Evolutionary conservation across 2,797 vertebrate genomes (phyloP).

Genomic region (Neosalanx taihuensis): DNA sequence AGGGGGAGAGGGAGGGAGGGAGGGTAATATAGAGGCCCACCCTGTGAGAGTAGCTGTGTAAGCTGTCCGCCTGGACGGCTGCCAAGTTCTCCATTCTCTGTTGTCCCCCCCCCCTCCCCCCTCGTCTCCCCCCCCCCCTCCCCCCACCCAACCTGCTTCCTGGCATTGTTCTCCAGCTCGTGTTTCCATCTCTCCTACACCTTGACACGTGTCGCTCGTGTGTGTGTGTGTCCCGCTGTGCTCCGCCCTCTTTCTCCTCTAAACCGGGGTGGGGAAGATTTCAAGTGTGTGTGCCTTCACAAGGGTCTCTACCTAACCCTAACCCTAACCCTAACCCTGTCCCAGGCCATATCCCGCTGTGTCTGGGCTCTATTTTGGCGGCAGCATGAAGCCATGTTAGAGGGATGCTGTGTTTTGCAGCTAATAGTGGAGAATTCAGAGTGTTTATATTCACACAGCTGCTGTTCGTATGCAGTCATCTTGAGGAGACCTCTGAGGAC

Average conservation of each 20-base stretch:
- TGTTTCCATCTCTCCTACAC: neutral
- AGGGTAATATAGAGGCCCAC: neutral
- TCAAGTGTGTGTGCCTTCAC: too few relatives aligned
- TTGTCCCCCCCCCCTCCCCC: neutral
- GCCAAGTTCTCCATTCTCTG: neutral
- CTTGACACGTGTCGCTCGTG: neutral
- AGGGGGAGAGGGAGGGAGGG: neutral
- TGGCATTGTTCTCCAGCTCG: neutral
- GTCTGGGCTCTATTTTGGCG: neutral
- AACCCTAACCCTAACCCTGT: too few relatives aligned
- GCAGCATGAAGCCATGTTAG: neutral
- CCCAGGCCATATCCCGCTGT: too few relatives aligned
- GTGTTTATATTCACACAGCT: too few relatives aligned
- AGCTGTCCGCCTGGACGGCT: neutral
- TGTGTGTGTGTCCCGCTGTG: neutral
- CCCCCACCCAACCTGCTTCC: neutral
- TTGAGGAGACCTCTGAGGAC: too few relatives aligned
- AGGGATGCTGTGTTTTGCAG: neutral
- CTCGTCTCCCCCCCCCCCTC: neutral
- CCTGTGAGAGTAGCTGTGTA: constrained; percentile 10
- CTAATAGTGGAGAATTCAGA: too few relatives aligned
- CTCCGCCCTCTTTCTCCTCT: too few relatives aligned
- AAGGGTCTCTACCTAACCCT: too few relatives aligned
- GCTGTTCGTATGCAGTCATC: too few relatives aligned
- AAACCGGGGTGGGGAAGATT: too few relatives aligned